Evolutionary conservation across 2,797 vertebrate species (phyloP), one percentile per base, ranked within the genome.

Genomic region (Ctenochaetus hawaiiensis): DNA sequence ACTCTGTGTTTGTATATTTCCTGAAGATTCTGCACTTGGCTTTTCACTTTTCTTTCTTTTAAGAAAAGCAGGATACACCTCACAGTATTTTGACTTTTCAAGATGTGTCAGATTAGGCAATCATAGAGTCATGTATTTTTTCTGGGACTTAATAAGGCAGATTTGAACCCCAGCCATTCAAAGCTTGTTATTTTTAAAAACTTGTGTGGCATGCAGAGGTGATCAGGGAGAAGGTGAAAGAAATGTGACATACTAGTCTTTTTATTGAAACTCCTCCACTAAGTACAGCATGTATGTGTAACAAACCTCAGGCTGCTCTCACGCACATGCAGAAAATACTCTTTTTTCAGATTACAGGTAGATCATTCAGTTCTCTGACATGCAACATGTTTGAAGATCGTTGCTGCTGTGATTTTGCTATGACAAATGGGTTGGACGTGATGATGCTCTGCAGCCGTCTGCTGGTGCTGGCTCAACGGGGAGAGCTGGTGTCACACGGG

Each of bases 401-500:
- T 16, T 71, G 54, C 41, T 74, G 52, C 75, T 22, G 23, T 53
- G 75, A 64, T 73, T 70, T 63, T 66, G 30, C 75, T 74, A 54
- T 84, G 68, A 70, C 63, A 78, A 64, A 64, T 10, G 44, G 68
- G 58, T 65, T 77, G 75, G 66, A 75, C 60, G 62, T 82, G 67
- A 81, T 76, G 71, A 72, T 45, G 72, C 71, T 81, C 59, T 45
- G 67, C 53, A 26, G 75, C 74, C 10, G 53, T 85, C 80, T 72
- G 77, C 75, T 57, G 14, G 30, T 70, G 26, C 26, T 30, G 48
- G 47, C 53, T 73, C 60, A 1, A 41, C 12, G 5, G 44, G 56
- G 64, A 54, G 57, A 84, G 66, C 51, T 26, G 71, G 78, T 72
- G 80, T 87, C 75, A 62, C 75, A 62, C 58, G 61, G 70, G 63